Percentiles rank a stretch among this genome's conserved stretches.
Evolutionary conservation across 2,888 invertebrate species (phyloP).

Genomic region (Drosophila siamana): DNA sequence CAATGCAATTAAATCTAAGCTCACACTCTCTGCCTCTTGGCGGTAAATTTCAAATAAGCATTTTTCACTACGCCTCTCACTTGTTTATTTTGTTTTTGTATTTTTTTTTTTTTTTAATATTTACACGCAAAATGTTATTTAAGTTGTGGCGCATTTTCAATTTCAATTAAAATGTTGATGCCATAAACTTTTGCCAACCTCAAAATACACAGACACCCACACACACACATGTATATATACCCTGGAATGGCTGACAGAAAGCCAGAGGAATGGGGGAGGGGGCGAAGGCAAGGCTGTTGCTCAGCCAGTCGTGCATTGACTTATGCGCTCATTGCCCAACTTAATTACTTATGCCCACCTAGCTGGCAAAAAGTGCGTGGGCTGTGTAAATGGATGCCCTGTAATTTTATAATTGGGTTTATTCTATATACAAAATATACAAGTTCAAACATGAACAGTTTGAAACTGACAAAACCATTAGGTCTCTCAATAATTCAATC

Average conservation of each 20-base stretch:
- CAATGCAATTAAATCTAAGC: slow-evolving; percentile 63
- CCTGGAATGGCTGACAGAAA: slow-evolving; percentile 1
- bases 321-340: slow-evolving; percentile 65
- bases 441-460: neutral
- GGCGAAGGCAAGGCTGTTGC: slow-evolving; percentile 24
- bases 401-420: neutral
- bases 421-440: neutral
- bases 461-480: too few species aligned
- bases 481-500: too few species aligned
- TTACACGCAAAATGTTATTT: slow-evolving; percentile 71
- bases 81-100: neutral
- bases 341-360: slow-evolving; percentile 74
- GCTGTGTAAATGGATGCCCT: slow-evolving; percentile 34
- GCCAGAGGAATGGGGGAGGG: neutral
- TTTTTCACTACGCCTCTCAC: slow-evolving; percentile 37
- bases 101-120: slow-evolving; percentile 50
- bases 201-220: slow-evolving; percentile 23
- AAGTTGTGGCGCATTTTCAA: slow-evolving; percentile 75
- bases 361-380: slow-evolving; percentile 52
- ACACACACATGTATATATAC: slow-evolving; percentile 1
- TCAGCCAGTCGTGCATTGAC: slow-evolving; percentile 53
- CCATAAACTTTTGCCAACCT: slow-evolving; percentile 50
- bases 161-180: slow-evolving; percentile 73
- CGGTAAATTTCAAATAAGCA: slow-evolving; percentile 60
- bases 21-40: slow-evolving; percentile 28